Conservation (phyloP, 2,888 invertebrate genomes). For the Iselma pallidipennis region DNA sequence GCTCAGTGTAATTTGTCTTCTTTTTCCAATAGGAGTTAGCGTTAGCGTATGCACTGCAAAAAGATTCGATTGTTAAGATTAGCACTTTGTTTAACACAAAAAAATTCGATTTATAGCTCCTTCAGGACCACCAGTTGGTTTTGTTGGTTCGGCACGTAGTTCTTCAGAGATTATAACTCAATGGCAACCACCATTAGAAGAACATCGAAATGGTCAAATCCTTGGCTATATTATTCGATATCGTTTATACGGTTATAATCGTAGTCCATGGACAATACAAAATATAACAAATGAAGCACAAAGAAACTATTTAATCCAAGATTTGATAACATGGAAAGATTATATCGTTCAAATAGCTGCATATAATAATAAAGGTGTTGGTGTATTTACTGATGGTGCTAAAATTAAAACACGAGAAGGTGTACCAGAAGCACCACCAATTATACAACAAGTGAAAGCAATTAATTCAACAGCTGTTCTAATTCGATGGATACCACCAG, state of each 20-base stretch:
- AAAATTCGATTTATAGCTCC: slow-evolving; percentile 80
- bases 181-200: slow-evolving; percentile 95
- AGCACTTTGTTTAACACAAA: too few relatives aligned
- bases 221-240: slow-evolving; percentile 92
- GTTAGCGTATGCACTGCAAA: too few relatives aligned
- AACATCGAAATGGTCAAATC: slow-evolving; percentile 94
- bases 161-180: slow-evolving; percentile 95
- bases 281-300: slow-evolving; percentile 94
- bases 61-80: too few relatives aligned
- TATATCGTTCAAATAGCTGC: slow-evolving; percentile 97
- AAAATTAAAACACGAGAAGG: slow-evolving; percentile 97
- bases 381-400: slow-evolving; percentile 87
- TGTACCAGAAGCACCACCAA: slow-evolving; percentile 90
- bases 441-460: slow-evolving; percentile 75
- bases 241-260: slow-evolving; percentile 87
- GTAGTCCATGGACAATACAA: slow-evolving; percentile 88
- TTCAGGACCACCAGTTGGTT: slow-evolving; percentile 92
- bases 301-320: slow-evolving; percentile 86
- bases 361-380: slow-evolving; percentile 95
- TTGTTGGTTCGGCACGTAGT: slow-evolving; percentile 92
- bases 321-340: slow-evolving; percentile 97
- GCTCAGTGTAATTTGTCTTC: too few relatives aligned
- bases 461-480: slow-evolving; percentile 83
- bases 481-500: slow-evolving; percentile 95
- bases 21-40: too few relatives aligned